A percentile compares a stretch with the other conserved stretches of the same genome.
These are phyloP conservation scores for Liopterus haemorrhoidalis DNA, from an alignment of 2,888 invertebrate genomes.

Conservation along the genomic window DNA sequence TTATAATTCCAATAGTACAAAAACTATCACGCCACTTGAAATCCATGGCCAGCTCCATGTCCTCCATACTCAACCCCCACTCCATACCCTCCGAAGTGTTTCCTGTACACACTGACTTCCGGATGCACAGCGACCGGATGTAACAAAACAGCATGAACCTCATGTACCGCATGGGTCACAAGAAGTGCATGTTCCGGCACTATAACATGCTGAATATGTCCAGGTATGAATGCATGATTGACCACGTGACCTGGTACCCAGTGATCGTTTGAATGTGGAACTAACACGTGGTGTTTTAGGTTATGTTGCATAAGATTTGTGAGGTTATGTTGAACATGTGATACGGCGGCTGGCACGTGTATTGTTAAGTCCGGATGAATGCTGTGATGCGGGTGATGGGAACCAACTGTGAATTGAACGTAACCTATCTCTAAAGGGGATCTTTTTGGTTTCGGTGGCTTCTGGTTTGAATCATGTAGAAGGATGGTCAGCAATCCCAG, in stretches of 20 bases:
- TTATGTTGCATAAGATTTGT: too few species aligned
- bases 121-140: slow-evolving; percentile 5
- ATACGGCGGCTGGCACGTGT: slow-evolving; percentile 14
- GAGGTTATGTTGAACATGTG: neutral
- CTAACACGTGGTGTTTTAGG: too few species aligned
- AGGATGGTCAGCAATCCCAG: too few species aligned
- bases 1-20: too few species aligned
- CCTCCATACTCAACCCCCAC: slow-evolving; percentile 18
- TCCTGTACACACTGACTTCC: slow-evolving; percentile 12
- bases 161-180: slow-evolving; percentile 11
- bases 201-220: slow-evolving; percentile 13
- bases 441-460: slow-evolving; percentile 4
- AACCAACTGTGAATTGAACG: slow-evolving; percentile 13
- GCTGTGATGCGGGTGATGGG: neutral
- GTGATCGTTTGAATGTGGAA: slow-evolving; percentile 10
- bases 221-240: slow-evolving; percentile 16
- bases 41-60: slow-evolving; percentile 18
- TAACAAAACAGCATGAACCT: neutral
- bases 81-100: slow-evolving; percentile 16
- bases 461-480: too few species aligned
- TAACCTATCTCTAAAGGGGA: slow-evolving; percentile 17
- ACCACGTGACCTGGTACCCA: slow-evolving; percentile 19
- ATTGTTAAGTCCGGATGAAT: slow-evolving; percentile 5
- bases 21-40: slow-evolving; percentile 14
- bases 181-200: slow-evolving; percentile 10